A percentile compares a stretch with the other conserved stretches of the same genome.
These are phyloP conservation scores for Lysandra coridon DNA, from an alignment of 2,888 invertebrate species.

Conservation along the genomic window DNA sequence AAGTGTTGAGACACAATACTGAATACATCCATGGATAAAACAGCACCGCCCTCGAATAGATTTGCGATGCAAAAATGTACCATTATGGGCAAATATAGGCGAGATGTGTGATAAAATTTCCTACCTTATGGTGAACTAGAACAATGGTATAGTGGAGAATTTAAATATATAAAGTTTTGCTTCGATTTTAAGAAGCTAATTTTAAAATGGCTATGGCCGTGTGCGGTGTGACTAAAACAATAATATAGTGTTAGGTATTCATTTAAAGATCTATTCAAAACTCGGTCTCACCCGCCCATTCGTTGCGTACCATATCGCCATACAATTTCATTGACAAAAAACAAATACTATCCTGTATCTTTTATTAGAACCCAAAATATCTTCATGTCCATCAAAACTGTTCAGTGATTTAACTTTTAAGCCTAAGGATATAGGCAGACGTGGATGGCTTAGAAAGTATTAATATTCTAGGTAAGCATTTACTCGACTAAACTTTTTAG, in stretches of 20 bases:
- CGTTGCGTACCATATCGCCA: too few relatives aligned
- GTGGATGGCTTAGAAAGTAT: too few relatives aligned
- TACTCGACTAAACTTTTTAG: too few relatives aligned
- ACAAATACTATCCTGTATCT: too few relatives aligned
- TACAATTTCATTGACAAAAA: too few relatives aligned
- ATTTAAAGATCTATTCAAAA: too few relatives aligned
- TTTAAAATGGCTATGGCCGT: neutral
- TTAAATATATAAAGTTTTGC: conserved; percentile 15
- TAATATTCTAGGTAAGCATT: too few relatives aligned
- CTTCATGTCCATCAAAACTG: too few relatives aligned
- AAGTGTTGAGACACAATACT: conserved; percentile 23
- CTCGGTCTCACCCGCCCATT: too few relatives aligned
- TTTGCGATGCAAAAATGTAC: conserved; percentile 17
- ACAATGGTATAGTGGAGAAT: neutral
- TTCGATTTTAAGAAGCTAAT: neutral
- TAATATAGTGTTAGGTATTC: neutral
- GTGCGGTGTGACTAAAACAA: neutral
- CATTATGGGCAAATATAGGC: conserved; percentile 12
- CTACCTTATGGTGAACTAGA: conserved; percentile 17
- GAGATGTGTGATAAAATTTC: conserved; percentile 21
- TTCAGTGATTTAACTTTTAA: too few relatives aligned
- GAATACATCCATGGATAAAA: conserved; percentile 24
- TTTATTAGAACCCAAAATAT: too few relatives aligned
- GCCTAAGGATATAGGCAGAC: too few relatives aligned
- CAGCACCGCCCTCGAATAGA: conserved; percentile 12